Base-by-base conservation (phyloP, 2,888 invertebrate genomes). In the Geotrupes spiniger region DNA sequence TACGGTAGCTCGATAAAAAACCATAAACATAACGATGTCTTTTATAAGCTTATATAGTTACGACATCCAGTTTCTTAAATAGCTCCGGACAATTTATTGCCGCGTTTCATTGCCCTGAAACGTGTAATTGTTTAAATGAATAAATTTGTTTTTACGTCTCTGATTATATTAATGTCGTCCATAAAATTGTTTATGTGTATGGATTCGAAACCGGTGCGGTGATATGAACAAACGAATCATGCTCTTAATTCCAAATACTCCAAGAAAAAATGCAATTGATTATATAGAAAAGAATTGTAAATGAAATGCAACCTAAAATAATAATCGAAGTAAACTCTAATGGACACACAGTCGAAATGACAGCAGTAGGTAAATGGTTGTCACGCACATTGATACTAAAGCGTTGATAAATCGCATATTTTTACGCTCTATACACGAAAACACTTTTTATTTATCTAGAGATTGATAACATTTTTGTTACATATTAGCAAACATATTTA, bases 1-100 rank as follows among this genome's bases (percentile, higher is more conserved):
- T 28, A 46, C 45, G 50, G 45, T 50, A 45, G 45, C 50, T 42
- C 37, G 26, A 50, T 50, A 50, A 50, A 45, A 50, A 50, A 50
- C 45, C 41, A 44, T 44, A 44, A 49, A 44, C 45, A 50, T 37
- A 50, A 46, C 50, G 45, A 46, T 36, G 45, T 50, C 50, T 45
- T 50, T 50, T 50, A 45, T 50, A 42, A 46, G 50, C 44, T 50
- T 48, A 43, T 38, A 21, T 28, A 48, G 48, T 48, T 50, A 50
- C 50, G 50, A 50, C 50, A 50, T 37, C 45, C 21, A 33, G 43
- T 46, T 46, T 46, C 40, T 46, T 46, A 46, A 46, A 46, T 46
- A 40, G 46, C 46, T 36, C 40, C 33, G 27, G 36, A 33, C 39
- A 40, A 46, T 46, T 46, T 46, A 46, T 46, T 29, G 39, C 31